Percentiles rank a stretch among this genome's conserved stretches.
These are phyloP conservation scores for Glomeris maerens DNA, from an alignment of 1,140 invertebrate species.

Conservation along the genomic window DNA sequence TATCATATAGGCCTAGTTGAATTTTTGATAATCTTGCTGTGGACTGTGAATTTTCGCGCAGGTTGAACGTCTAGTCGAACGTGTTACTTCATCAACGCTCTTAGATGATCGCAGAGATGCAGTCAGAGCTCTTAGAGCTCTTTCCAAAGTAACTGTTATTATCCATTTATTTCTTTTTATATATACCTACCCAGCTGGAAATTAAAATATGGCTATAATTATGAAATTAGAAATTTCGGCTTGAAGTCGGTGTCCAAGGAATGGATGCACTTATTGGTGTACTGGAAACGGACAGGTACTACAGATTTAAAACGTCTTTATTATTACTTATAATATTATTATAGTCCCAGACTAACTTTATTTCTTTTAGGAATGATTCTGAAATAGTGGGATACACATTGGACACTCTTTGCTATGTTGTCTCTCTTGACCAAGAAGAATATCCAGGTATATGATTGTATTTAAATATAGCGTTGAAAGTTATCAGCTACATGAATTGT, in stretches of 20 bases:
- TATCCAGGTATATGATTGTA: conserved; percentile 22
- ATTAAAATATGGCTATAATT: conserved; percentile 14
- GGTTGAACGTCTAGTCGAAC: conserved; percentile 84
- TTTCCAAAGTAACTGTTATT: conserved; percentile 48
- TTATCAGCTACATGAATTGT: too few species aligned
- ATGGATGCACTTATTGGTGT: conserved; percentile 65
- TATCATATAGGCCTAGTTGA: neutral
- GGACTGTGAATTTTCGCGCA: conserved; percentile 28
- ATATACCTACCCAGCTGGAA: neutral
- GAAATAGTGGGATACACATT: conserved; percentile 85
- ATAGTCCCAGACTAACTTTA: conserved; percentile 7
- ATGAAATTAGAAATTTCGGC: conserved; percentile 52
- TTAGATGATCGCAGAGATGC: conserved; percentile 92
- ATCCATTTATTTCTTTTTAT: conserved; percentile 8
- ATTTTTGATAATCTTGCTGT: neutral
- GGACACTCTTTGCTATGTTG: conserved; percentile 82
- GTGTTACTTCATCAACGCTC: conserved; percentile 79
- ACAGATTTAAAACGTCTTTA: neutral
- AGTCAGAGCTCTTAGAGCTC: conserved; percentile 80
- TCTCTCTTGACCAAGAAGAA: conserved; percentile 57
- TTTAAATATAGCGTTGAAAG: neutral
- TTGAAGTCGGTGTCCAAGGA: conserved; percentile 90
- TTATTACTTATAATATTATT: conserved; percentile 1
- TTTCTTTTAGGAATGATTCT: conserved; percentile 48
- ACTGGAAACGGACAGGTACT: conserved; percentile 33